Evolutionary conservation across 2,888 invertebrate genomes (phyloP).

Genomic region (Drepanosiphum platanoidis): DNA sequence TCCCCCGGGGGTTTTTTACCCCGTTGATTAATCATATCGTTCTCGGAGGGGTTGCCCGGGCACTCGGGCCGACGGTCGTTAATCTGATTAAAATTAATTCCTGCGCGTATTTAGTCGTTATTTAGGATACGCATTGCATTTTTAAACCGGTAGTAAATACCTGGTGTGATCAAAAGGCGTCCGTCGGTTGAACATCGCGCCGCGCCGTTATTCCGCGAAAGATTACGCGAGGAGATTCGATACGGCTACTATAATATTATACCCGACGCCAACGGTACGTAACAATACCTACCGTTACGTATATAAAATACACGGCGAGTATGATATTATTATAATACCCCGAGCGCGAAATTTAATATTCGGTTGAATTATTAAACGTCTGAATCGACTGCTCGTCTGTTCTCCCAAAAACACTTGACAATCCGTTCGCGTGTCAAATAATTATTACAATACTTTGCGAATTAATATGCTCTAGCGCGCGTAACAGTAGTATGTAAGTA

Average conservation of each 20-base stretch:
- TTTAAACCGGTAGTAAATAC: not conserved
- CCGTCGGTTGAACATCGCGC: too few species aligned
- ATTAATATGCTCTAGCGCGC: too few species aligned
- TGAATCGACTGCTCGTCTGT: not conserved
- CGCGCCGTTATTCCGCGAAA: too few species aligned
- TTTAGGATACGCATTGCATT: not conserved
- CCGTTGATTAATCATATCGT: constrained; percentile 47
- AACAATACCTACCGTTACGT: too few species aligned
- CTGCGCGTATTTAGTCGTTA: constrained; percentile 17
- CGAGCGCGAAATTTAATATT: not conserved
- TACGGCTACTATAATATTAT: not conserved
- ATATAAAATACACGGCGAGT: not conserved
- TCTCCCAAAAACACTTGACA: not conserved
- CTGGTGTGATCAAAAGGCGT: not conserved
- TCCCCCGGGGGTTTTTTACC: constrained; percentile 28
- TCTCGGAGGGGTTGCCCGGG: constrained; percentile 14
- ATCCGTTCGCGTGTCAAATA: not conserved
- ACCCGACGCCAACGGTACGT: too few species aligned
- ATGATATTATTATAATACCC: not conserved
- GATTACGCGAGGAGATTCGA: not conserved
- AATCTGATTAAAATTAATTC: constrained; percentile 47
- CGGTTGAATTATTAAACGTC: not conserved
- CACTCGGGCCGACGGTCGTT: constrained; percentile 16
- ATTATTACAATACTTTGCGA: too few species aligned
- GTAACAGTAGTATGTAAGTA: too few species aligned